Evolutionary conservation across 2,113 vertebrate genomes (phyloP).

Genomic region (Cololabis saira): DNA sequence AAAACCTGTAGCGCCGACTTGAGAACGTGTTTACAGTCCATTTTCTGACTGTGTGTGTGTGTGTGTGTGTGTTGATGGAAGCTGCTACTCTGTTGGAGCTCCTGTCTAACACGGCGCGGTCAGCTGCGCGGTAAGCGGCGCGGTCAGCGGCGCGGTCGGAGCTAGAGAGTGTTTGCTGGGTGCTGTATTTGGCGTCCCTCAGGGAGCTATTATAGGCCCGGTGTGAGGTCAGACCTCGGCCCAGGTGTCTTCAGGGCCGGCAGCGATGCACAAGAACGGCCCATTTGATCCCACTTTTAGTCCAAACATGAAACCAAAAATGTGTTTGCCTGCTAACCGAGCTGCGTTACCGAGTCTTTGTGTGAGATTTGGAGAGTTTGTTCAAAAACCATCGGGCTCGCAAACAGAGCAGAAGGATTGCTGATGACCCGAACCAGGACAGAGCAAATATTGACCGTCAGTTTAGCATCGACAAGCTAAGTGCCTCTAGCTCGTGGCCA

Average conservation of each 20-base stretch:
- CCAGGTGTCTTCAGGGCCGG: constrained; percentile 5
- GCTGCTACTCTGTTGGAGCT: neutral
- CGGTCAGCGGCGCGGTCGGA: neutral
- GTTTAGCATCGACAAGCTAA: constrained; percentile 46
- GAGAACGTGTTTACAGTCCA: too few species aligned
- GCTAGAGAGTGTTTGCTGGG: constrained; percentile 27
- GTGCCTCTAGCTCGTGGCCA: neutral
- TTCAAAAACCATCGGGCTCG: neutral
- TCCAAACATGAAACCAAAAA: constrained; percentile 3
- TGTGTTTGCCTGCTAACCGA: neutral
- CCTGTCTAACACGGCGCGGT: constrained; percentile 11
- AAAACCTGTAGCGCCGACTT: too few species aligned
- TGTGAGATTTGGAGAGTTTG: constrained; percentile 12
- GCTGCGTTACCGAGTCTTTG: neutral
- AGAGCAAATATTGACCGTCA: constrained; percentile 26
- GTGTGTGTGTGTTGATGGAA: constrained; percentile 1
- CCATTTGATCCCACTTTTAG: neutral
- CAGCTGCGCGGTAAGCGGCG: neutral
- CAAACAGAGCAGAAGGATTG: neutral
- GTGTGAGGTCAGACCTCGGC: constrained; percentile 47
- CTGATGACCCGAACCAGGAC: neutral
- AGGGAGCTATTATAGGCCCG: constrained; percentile 57
- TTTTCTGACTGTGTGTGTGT: too few species aligned
- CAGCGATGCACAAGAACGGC: neutral
- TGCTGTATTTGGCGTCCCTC: constrained; percentile 62